Evolutionary conservation across 1,140 invertebrate genomes (phyloP).

Genomic region (Drosophila parvula): DNA sequence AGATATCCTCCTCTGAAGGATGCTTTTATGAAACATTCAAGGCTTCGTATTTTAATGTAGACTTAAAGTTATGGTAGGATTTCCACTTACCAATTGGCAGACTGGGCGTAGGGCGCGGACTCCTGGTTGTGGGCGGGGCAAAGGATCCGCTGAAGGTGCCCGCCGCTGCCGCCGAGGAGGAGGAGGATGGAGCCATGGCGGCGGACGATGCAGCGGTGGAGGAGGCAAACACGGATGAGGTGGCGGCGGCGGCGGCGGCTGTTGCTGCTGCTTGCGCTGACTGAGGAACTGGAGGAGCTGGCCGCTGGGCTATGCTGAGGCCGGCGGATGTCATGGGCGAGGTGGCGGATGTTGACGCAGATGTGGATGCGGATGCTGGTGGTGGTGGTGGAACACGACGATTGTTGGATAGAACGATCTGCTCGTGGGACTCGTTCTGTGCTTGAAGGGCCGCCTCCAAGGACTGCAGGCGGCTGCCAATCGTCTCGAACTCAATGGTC

Average conservation of each 20-base stretch:
- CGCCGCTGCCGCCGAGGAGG: constrained; percentile 23
- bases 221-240: constrained; percentile 9
- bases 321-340: constrained; percentile 2
- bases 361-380: constrained; percentile 14
- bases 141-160: constrained; percentile 48
- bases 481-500: constrained; percentile 77
- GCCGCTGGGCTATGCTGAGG: constrained; percentile 44
- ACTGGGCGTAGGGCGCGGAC: constrained; percentile 56
- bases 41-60: too few species aligned
- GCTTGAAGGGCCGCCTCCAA: constrained; percentile 87
- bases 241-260: neutral
- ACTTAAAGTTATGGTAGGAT: too few species aligned
- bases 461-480: constrained; percentile 87
- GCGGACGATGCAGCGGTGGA: constrained; percentile 5
- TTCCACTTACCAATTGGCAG: constrained; percentile 55
- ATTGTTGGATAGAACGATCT: constrained; percentile 65
- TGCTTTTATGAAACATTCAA: neutral
- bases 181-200: neutral
- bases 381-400: constrained; percentile 58
- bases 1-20: neutral
- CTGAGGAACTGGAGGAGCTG: constrained; percentile 56
- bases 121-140: constrained; percentile 51
- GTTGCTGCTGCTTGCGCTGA: constrained; percentile 7
- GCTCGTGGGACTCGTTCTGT: constrained; percentile 86
- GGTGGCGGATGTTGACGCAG: constrained; percentile 19